Percentiles rank a stretch among this genome's conserved stretches.
These are phyloP conservation scores for Semibalanus balanoides DNA, from an alignment of 1,140 invertebrate genomes.

Conservation along the genomic window DNA sequence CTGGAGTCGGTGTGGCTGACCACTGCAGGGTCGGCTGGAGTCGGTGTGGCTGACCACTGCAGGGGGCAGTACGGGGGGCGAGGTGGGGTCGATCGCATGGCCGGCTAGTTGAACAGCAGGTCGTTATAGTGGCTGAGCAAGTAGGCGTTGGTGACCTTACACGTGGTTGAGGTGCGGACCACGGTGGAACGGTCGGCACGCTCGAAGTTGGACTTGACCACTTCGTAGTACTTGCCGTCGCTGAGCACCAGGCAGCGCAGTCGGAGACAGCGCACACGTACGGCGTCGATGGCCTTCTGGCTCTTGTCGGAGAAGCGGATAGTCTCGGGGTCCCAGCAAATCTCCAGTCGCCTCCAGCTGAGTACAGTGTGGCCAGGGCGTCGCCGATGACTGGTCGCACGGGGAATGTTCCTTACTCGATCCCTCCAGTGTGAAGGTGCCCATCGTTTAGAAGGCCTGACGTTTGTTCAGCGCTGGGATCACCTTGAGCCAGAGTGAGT, in stretches of 20 bases:
- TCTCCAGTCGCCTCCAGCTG: constrained; percentile 78
- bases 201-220: constrained; percentile 98
- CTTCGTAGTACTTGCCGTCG: constrained; percentile 98
- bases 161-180: constrained; percentile 87
- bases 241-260: constrained; percentile 65
- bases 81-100: too few species aligned
- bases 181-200: constrained; percentile 90
- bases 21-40: too few species aligned
- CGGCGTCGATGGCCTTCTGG: constrained; percentile 85
- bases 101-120: constrained; percentile 82
- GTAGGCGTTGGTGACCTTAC: constrained; percentile 77
- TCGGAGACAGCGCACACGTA: constrained; percentile 75
- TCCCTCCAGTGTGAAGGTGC: constrained; percentile 42
- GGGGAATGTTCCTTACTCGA: constrained; percentile 88
- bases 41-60: too few species aligned
- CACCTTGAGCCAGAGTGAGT: constrained; percentile 88
- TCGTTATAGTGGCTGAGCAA: constrained; percentile 84
- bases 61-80: too few species aligned
- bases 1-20: too few species aligned
- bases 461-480: constrained; percentile 75
- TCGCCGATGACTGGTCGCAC: constrained; percentile 98
- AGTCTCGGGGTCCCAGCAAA: constrained; percentile 97
- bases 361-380: constrained; percentile 83
- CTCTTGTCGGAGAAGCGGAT: constrained; percentile 97
- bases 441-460: constrained; percentile 46